Evolutionary conservation across 1,140 invertebrate species (phyloP), one percentile per base, ranked within the genome.

Genomic region (Drosophila nigrodunni): DNA sequence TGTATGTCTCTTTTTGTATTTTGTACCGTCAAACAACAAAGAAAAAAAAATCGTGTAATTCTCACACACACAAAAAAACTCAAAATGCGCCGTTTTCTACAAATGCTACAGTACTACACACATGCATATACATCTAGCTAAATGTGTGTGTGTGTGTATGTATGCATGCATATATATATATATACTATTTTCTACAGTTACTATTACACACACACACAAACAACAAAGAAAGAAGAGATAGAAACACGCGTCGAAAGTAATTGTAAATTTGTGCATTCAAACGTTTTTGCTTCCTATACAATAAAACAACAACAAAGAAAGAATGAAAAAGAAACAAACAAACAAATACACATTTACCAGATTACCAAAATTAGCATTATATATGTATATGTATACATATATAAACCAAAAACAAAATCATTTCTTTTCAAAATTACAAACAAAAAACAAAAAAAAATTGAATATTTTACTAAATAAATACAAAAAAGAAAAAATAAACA

Each of bases 381-480:
- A 72, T 71, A 75, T 76, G 61, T 69, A 60, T 61, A 69, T 52
- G 64, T 76, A 74, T 64, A 44, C 67, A 75, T 62, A 66, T 15
- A 68, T 37, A 50, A 74, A 60, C 34, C 58, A 69, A 41, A 71
- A 55, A 70, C 65, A 60, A 76, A 73, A 50, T 66, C 50, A 68
- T 75, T 78, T 71, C 59, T 65, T 78, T 68, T 77, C 69, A 68
- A 78, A 78, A 77, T 73, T 62, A 76, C 61, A 67, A 59, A 41
- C 70, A 74, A 39, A 67, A 80, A 76, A 30, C 3, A 67, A 59
- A 41, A 74, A 74, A 39, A 67, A 80, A 76, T 74, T 59, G 74
- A 82, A 71, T 86, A 82, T 86, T 86, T 86, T 86, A 82, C 77
- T 86, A 86, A 86, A 82, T 80, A 80, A 78, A 78, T 72, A 78